Evolutionary conservation across 2,797 vertebrate species (phyloP).

Genomic region (Octomys mimax): DNA sequence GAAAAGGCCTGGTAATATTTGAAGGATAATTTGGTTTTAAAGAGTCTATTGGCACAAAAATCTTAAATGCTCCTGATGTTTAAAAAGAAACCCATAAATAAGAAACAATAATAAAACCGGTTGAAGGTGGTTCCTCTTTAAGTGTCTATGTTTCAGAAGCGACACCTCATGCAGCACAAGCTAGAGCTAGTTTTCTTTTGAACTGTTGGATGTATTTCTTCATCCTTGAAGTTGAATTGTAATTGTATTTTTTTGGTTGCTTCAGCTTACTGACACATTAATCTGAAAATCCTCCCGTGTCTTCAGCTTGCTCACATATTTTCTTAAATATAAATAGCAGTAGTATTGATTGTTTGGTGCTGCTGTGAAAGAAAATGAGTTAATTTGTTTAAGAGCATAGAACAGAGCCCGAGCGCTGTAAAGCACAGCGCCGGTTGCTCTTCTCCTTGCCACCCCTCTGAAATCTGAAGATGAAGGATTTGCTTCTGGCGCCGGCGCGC

Average conservation of each 20-base stretch:
- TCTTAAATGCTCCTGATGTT: not conserved
- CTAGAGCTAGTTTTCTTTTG: not conserved
- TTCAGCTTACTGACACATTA: not conserved
- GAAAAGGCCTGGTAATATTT: not conserved
- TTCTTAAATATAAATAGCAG: slow-evolving; percentile 28
- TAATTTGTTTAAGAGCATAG: not conserved
- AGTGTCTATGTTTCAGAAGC: slow-evolving; percentile 11
- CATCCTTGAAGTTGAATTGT: slow-evolving; percentile 16
- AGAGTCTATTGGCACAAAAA: slow-evolving; percentile 37
- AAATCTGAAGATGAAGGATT: slow-evolving; percentile 1
- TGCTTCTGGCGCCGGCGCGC: not conserved
- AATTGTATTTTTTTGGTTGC: slow-evolving; percentile 1
- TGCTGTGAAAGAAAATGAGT: slow-evolving; percentile 2
- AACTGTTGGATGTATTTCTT: not conserved
- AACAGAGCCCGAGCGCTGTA: not conserved
- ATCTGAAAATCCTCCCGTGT: not conserved
- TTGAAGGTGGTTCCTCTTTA: slow-evolving; percentile 3
- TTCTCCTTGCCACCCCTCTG: not conserved
- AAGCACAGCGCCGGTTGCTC: not conserved
- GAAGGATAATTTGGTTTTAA: slow-evolving; percentile 42
- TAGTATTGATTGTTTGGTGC: not conserved
- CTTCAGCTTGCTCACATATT: slow-evolving; percentile 27
- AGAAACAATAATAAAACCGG: not conserved
- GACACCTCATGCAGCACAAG: not conserved
- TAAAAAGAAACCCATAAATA: slow-evolving; percentile 35